Evolutionary conservation across 2,888 invertebrate genomes (phyloP).

Genomic region (Phyllotreta striolata): DNA sequence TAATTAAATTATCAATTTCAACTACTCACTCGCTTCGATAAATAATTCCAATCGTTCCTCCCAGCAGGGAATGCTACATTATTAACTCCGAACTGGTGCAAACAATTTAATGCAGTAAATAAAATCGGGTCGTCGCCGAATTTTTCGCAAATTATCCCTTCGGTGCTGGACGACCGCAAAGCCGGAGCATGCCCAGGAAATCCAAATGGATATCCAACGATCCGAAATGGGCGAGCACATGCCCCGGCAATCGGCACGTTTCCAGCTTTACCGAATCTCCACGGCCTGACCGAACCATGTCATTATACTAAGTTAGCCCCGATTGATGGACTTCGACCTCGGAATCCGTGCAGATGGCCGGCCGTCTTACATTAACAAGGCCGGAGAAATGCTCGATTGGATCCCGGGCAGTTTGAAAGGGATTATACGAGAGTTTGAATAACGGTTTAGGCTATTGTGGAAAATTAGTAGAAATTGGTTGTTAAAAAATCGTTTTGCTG

Average conservation of each 20-base stretch:
- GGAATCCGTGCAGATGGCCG: neutral
- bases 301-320: constrained; percentile 46
- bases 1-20: too few relatives aligned
- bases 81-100: too few relatives aligned
- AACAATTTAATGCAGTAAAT: too few relatives aligned
- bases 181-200: constrained; percentile 10
- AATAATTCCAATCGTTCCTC: too few relatives aligned
- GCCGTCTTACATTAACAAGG: constrained; percentile 3
- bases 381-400: neutral
- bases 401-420: neutral
- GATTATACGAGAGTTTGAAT: neutral
- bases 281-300: constrained; percentile 51
- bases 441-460: too few relatives aligned
- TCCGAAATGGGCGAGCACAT: constrained; percentile 26
- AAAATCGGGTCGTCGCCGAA: neutral
- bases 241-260: constrained; percentile 48
- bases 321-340: constrained; percentile 14
- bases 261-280: constrained; percentile 46
- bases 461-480: too few relatives aligned
- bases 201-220: constrained; percentile 17
- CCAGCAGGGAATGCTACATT: too few relatives aligned
- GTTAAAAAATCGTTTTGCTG: too few relatives aligned
- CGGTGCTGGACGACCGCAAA: constrained; percentile 8
- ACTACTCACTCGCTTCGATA: too few relatives aligned
- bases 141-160: constrained; percentile 12